phyloP scores from a whole-genome alignment of 2,888 invertebrate species.

The Spodoptera picta region DNA sequence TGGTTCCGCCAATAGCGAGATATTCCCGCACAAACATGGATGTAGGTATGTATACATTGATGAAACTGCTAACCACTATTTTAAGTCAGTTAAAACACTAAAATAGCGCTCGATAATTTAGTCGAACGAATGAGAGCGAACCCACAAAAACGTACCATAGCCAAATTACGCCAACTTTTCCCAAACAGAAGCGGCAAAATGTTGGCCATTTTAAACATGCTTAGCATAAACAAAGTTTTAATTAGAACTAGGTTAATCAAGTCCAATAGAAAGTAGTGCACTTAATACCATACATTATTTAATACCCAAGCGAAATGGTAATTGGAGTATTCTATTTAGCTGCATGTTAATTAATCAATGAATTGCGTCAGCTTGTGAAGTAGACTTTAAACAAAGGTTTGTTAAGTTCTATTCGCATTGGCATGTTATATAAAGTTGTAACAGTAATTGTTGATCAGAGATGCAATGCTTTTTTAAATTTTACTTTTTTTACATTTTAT shows the following conservation, averaged over 20 bases:
- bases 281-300: slow-evolving; percentile 45
- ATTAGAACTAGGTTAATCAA: slow-evolving; percentile 34
- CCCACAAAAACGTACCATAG: not conserved
- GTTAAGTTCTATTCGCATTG: not conserved
- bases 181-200: slow-evolving; percentile 25
- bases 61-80: too few species aligned
- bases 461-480: too few species aligned
- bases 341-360: slow-evolving; percentile 47
- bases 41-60: too few species aligned
- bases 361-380: slow-evolving; percentile 32
- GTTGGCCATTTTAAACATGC: slow-evolving; percentile 12
- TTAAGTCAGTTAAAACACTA: too few species aligned
- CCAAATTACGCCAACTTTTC: not conserved
- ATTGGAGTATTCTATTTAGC: slow-evolving; percentile 44
- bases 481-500: too few species aligned
- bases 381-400: slow-evolving; percentile 22
- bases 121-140: slow-evolving; percentile 1
- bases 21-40: too few species aligned
- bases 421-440: too few species aligned
- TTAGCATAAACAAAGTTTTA: slow-evolving; percentile 31
- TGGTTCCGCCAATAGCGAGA: too few species aligned
- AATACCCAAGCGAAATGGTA: slow-evolving; percentile 50
- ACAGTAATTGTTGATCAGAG: too few species aligned
- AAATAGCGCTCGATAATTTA: slow-evolving; percentile 6
- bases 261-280: slow-evolving; percentile 44